Conservation (phyloP, 1,140 invertebrate species). For the Mizuhopecten yessoensis region DNA sequence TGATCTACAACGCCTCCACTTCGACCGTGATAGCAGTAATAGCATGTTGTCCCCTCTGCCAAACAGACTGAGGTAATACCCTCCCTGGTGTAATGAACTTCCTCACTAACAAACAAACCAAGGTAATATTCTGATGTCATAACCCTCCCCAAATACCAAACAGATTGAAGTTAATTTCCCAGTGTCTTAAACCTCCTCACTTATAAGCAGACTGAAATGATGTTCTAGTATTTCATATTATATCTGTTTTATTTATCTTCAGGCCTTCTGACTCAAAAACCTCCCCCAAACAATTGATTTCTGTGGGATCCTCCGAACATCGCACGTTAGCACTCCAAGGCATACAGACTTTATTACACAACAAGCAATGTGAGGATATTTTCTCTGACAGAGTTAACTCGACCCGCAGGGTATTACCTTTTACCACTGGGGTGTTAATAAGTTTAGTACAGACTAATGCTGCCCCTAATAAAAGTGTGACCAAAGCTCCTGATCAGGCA, state of each 20-base stretch:
- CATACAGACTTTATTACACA: conserved; percentile 45
- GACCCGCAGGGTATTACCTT: too few species aligned
- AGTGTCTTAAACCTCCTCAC: too few species aligned
- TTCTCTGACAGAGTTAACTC: not conserved
- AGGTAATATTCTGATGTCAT: conserved; percentile 53
- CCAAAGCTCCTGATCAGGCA: not conserved
- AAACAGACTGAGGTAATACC: conserved; percentile 27
- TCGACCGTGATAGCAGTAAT: conserved; percentile 60
- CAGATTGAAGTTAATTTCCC: not conserved
- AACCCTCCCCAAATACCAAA: conserved; percentile 48
- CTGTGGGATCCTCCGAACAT: conserved; percentile 45
- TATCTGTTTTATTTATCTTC: not conserved
- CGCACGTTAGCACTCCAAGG: conserved; percentile 60
- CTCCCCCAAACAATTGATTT: not conserved
- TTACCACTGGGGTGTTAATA: too few species aligned
- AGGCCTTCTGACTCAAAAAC: not conserved
- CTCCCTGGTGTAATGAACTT: not conserved
- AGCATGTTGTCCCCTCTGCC: conserved; percentile 53
- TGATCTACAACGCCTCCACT: conserved; percentile 58
- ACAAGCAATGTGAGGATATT: not conserved
- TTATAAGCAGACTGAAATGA: too few species aligned
- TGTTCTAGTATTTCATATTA: too few species aligned
- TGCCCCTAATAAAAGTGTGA: not conserved
- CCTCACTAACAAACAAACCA: not conserved
- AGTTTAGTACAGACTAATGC: not conserved